A percentile compares a stretch with the other conserved stretches of the same genome.
Conservation (phyloP, 1,140 invertebrate genomes). For the Aphaenogaster rudis region DNA sequence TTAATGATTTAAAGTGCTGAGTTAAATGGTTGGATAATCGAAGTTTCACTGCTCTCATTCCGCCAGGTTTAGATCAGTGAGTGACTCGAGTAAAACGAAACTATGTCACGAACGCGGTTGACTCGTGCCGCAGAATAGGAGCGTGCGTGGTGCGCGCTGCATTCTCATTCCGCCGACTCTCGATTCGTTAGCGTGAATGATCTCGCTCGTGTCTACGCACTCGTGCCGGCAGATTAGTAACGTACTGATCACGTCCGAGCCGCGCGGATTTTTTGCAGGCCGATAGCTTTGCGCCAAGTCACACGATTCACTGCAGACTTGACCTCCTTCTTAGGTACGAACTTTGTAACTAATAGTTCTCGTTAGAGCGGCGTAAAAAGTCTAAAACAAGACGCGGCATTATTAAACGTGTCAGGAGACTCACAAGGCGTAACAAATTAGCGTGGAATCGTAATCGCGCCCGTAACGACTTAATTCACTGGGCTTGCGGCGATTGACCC, state of each 20-base stretch:
- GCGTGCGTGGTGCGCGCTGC: slow-evolving; percentile 12
- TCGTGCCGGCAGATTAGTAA: slow-evolving; percentile 26
- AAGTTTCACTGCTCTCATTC: slow-evolving; percentile 42
- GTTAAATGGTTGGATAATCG: slow-evolving; percentile 22
- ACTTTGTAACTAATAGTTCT: slow-evolving; percentile 14
- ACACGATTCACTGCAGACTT: not conserved
- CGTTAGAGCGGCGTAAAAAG: slow-evolving; percentile 21
- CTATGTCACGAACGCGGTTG: slow-evolving; percentile 56
- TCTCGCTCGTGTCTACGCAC: slow-evolving; percentile 16
- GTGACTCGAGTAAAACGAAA: slow-evolving; percentile 40
- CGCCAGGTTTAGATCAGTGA: slow-evolving; percentile 30
- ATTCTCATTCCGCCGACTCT: slow-evolving; percentile 27
- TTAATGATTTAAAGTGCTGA: not conserved
- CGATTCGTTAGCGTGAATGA: slow-evolving; percentile 32
- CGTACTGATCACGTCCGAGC: not conserved
- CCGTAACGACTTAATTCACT: slow-evolving; percentile 43
- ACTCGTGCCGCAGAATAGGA: slow-evolving; percentile 33
- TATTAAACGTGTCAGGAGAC: slow-evolving; percentile 40
- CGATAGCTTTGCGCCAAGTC: not conserved
- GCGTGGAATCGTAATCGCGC: slow-evolving; percentile 32
- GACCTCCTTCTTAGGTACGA: not conserved
- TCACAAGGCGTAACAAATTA: slow-evolving; percentile 28
- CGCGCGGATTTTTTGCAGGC: slow-evolving; percentile 13
- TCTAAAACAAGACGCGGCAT: slow-evolving; percentile 24
- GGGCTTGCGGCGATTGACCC: slow-evolving; percentile 37